Conservation (phyloP, 2,888 invertebrate genomes). For the Tupiocoris notatus region DNA sequence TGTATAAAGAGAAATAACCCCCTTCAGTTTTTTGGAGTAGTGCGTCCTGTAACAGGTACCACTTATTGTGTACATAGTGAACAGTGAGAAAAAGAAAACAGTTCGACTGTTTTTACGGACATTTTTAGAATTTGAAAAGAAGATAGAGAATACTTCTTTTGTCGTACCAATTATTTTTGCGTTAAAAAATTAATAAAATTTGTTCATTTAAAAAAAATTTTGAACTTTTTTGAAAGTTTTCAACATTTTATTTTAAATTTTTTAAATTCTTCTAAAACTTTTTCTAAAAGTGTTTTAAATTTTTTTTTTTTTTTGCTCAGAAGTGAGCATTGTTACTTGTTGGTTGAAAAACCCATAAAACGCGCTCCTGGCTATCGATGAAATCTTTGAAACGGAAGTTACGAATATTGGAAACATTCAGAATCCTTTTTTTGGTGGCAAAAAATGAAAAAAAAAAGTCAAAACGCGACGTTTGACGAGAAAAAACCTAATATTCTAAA, state of each 20-base stretch:
- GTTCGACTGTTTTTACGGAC: constrained; percentile 25
- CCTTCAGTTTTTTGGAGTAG: constrained; percentile 29
- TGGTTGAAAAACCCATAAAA: neutral
- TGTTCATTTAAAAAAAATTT: no score
- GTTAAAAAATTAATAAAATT: no score
- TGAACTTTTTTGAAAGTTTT: no score
- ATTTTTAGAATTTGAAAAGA: constrained; percentile 24
- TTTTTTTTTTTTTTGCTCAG: no score
- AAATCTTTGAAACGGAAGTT: neutral
- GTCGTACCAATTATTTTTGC: no score
- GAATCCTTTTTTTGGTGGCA: neutral
- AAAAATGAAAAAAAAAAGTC: neutral
- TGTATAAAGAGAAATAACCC: constrained; percentile 20
- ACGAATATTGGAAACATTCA: neutral
- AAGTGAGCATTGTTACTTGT: neutral
- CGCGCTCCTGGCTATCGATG: neutral
- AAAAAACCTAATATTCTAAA: constrained; percentile 46
- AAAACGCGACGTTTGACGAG: neutral
- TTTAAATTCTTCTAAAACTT: no score
- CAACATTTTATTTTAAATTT: no score
- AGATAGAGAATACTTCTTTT: constrained; percentile 6
- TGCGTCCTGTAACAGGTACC: constrained; percentile 12
- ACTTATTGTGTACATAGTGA: constrained; percentile 21
- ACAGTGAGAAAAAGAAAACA: constrained; percentile 1
- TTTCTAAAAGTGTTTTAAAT: no score